These are phyloP conservation scores for Rotaria macrura DNA, from an alignment of 2,888 invertebrate species.

Conservation along the genomic window DNA sequence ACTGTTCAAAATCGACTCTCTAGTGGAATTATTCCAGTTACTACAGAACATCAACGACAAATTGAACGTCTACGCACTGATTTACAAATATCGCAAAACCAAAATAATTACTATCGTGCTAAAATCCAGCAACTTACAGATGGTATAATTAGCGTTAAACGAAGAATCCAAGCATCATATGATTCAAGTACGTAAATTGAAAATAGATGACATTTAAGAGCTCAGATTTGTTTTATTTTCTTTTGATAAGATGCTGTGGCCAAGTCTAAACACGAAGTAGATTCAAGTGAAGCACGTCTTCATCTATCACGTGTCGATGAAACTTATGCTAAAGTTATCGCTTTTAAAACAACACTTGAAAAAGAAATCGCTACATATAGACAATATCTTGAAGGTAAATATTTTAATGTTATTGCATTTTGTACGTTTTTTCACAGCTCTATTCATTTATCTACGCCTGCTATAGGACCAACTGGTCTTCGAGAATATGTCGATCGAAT, in stretches of 20 bases:
- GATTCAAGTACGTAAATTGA: slow-evolving; percentile 13
- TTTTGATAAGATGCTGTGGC: background rate
- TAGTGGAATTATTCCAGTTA: background rate
- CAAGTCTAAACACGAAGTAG: background rate
- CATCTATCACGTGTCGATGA: background rate
- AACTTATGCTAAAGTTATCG: slow-evolving; percentile 41
- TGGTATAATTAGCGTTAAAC: background rate
- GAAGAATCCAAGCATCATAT: background rate
- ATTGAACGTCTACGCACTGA: background rate
- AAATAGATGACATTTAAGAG: no score
- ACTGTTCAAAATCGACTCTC: background rate
- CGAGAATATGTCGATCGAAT: slow-evolving; percentile 29
- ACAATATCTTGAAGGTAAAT: slow-evolving; percentile 54
- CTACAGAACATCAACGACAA: background rate
- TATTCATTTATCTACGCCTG: background rate
- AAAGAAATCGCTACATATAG: slow-evolving; percentile 55
- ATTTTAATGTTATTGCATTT: slow-evolving; percentile 39
- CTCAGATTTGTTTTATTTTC: background rate
- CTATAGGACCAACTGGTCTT: background rate
- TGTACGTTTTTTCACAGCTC: background rate
- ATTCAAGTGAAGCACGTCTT: slow-evolving; percentile 22
- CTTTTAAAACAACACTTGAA: slow-evolving; percentile 54
- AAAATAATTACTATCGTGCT: slow-evolving; percentile 23
- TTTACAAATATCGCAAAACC: slow-evolving; percentile 9
- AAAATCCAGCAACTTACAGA: slow-evolving; percentile 22